Evolutionary conservation across 2,797 vertebrate species (phyloP).

Genomic region (Bothrops alternatus): DNA sequence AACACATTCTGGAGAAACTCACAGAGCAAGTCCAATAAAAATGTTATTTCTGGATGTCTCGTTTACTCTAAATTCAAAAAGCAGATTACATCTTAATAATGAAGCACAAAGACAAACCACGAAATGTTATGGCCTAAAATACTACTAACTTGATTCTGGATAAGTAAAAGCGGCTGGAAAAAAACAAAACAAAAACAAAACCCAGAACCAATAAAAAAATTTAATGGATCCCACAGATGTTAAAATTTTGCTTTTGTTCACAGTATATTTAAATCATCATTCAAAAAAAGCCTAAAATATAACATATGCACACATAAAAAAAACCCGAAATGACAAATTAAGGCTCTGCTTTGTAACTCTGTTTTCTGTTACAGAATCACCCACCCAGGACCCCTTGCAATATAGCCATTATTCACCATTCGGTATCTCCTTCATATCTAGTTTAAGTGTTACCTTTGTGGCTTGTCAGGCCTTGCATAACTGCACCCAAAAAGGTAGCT

Average conservation of each 20-base stretch:
- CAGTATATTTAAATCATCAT: slow-evolving; percentile 43
- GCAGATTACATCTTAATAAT: slow-evolving; percentile 34
- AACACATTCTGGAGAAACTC: slow-evolving; percentile 13
- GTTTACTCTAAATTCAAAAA: slow-evolving; percentile 31
- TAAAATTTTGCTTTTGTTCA: slow-evolving; percentile 36
- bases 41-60: neutral
- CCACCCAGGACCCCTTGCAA: neutral
- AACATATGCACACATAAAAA: neutral
- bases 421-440: neutral
- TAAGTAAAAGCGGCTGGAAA: slow-evolving; percentile 43
- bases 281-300: neutral
- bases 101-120: slow-evolving; percentile 27
- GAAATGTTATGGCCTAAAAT: slow-evolving; percentile 42
- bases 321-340: neutral
- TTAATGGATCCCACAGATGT: slow-evolving; percentile 56
- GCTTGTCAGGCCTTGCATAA: neutral
- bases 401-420: neutral
- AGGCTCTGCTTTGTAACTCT: neutral
- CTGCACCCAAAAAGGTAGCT: neutral
- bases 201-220: slow-evolving; percentile 39
- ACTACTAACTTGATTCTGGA: slow-evolving; percentile 26
- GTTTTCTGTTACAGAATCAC: neutral
- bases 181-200: neutral
- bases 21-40: slow-evolving; percentile 25
- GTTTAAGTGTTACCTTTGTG: neutral